A percentile compares a stretch with the other conserved stretches of the same genome.
Conservation (phyloP, 53 echinoderm and acorn worm genomes). For the Zoroaster sp. region DNA sequence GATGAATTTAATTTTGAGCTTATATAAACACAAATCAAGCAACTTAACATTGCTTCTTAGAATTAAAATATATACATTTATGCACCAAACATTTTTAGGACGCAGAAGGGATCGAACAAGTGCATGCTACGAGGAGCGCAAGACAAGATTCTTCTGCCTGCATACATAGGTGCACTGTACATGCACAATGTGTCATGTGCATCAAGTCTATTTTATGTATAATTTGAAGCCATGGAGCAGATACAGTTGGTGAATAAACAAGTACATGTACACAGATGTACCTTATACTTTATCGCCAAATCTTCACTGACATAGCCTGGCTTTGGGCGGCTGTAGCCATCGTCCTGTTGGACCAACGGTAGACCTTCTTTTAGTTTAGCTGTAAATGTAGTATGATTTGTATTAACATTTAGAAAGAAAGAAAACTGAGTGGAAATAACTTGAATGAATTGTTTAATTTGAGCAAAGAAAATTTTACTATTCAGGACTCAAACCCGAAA, state of each 20-base stretch:
- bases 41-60: no score
- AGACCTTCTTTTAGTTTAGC: neutral
- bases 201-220: neutral
- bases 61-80: no score
- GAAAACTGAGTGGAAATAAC: no score
- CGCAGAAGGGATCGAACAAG: no score
- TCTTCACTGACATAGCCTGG: neutral
- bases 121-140: no score
- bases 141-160: no score
- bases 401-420: neutral
- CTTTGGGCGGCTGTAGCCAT: neutral
- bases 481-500: no score
- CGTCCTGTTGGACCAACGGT: neutral
- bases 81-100: no score
- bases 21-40: neutral
- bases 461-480: no score
- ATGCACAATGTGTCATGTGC: neutral
- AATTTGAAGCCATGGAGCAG: neutral
- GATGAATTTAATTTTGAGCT: neutral
- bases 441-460: no score
- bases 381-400: neutral
- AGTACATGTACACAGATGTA: neutral
- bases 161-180: no score
- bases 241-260: neutral
- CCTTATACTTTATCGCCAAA: conserved; percentile 9